phyloP scores from a whole-genome alignment of 2,888 invertebrate genomes.

The Acrobasis repandana region DNA sequence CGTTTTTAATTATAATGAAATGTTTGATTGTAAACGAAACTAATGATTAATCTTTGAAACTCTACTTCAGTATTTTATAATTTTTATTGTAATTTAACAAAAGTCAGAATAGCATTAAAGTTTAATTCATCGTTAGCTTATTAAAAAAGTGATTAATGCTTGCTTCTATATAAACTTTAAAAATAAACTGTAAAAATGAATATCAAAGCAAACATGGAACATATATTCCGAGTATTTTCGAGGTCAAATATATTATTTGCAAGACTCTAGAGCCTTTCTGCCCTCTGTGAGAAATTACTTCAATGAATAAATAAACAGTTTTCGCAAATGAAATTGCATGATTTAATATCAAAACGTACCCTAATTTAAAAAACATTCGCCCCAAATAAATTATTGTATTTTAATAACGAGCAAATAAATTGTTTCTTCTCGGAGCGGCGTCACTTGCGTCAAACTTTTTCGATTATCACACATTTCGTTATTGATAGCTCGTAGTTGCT shows the following conservation, averaged over 20 bases:
- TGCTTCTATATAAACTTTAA: neutral
- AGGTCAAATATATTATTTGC: slow-evolving; percentile 24
- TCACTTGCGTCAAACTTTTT: slow-evolving; percentile 59
- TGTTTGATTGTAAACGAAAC: slow-evolving; percentile 38
- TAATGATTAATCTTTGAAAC: neutral
- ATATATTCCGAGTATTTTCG: slow-evolving; percentile 6
- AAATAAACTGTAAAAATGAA: slow-evolving; percentile 6
- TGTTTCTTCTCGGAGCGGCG: slow-evolving; percentile 39
- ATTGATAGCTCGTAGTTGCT: slow-evolving; percentile 65
- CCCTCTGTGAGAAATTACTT: slow-evolving; percentile 33
- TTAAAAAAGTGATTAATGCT: neutral
- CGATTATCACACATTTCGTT: slow-evolving; percentile 69
- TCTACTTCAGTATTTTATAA: too few relatives aligned
- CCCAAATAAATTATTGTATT: slow-evolving; percentile 10
- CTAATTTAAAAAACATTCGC: slow-evolving; percentile 22
- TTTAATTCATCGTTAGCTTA: neutral
- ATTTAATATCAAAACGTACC: slow-evolving; percentile 17
- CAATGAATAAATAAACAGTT: slow-evolving; percentile 30
- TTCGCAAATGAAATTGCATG: slow-evolving; percentile 11
- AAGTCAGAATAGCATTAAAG: neutral
- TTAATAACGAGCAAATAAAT: slow-evolving; percentile 29
- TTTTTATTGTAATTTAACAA: too few relatives aligned
- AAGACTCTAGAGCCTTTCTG: slow-evolving; percentile 28
- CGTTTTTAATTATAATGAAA: slow-evolving; percentile 60
- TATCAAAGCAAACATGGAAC: neutral